Evolutionary conservation across 2,888 invertebrate genomes (phyloP), one percentile per base, ranked within the genome.

Genomic region (Nemotelus pantherinus): DNA sequence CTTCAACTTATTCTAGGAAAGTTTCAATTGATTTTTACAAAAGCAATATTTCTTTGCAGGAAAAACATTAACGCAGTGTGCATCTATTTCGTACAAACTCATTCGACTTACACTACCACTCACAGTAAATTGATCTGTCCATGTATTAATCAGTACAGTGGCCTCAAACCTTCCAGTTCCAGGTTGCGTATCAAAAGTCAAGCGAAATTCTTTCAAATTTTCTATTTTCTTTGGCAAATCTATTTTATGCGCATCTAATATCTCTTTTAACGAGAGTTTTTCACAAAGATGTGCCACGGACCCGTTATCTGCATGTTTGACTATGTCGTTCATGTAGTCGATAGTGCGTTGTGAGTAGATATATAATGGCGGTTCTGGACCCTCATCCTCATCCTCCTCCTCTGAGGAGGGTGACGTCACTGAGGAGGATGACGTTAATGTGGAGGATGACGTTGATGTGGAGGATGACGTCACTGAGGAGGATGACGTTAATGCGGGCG

Each of bases 131-230:
- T 84, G 83, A 2, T 85, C 83, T 2, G 82, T 84, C 3, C 81
- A 80, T 39, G 82, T 79, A 76, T 86, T 85, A 70, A 88, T 86
- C 10, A 88, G 85, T 2, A 94, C 89, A 0, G 93, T 93, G 0
- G 92, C 91, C 86, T 95, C 94, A 82, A 93, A 94, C 53, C 90
- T 87, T 1, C 90, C 91, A 79, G 90, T 89, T 3, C 92, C 92
- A 2, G 94, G 95, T 4, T 85, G 85, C n/a, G 93, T 91, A 77
- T 90, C 89, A 77, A 95, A 89, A 77, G 91, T 89, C n/a, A 93
- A 88, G n/a, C 94, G 90, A 82, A 92, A 91, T 82, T 90, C 89
- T 41, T 86, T 82, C 2, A 82, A 77, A 77, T 82, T 81, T 1
- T 80, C 76, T 2, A 50, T 7, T 45, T 48, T 57, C 45, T 67